Percentiles rank a stretch among this genome's conserved stretches.
Evolutionary conservation across 2,888 invertebrate genomes (phyloP).

Genomic region (Cryptophagus acutangulus): DNA sequence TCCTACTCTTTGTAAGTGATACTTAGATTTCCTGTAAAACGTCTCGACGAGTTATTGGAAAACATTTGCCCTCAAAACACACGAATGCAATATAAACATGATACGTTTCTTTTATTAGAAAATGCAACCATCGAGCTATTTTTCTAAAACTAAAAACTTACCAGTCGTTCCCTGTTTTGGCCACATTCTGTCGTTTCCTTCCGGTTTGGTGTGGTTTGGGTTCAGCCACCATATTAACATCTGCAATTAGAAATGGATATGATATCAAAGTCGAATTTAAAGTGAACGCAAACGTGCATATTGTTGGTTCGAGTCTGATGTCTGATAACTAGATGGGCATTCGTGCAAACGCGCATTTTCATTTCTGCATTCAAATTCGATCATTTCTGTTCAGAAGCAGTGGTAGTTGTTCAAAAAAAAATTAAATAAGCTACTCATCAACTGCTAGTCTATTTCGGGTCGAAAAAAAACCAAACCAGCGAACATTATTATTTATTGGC

Average conservation of each 20-base stretch:
- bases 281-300: too few species aligned
- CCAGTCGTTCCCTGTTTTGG: constrained; percentile 65
- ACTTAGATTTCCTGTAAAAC: constrained; percentile 12
- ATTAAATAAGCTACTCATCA: too few species aligned
- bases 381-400: too few species aligned
- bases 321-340: too few species aligned
- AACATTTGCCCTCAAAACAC: constrained; percentile 10
- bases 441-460: too few species aligned
- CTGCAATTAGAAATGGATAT: constrained; percentile 51
- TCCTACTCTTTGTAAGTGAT: constrained; percentile 14
- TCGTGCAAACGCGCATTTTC: too few species aligned
- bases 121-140: background rate
- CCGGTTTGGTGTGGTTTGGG: constrained; percentile 69
- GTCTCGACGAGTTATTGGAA: constrained; percentile 8
- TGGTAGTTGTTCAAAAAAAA: too few species aligned
- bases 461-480: too few species aligned
- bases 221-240: constrained; percentile 73
- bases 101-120: constrained; percentile 18
- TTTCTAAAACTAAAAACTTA: constrained; percentile 42
- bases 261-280: too few species aligned
- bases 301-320: too few species aligned
- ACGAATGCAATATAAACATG: constrained; percentile 19
- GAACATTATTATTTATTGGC: too few species aligned
- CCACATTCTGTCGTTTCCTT: constrained; percentile 60
- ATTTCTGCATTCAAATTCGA: too few species aligned